These are phyloP conservation scores for Columba guinea DNA, from an alignment of 2,797 vertebrate genomes.

Conservation along the genomic window DNA sequence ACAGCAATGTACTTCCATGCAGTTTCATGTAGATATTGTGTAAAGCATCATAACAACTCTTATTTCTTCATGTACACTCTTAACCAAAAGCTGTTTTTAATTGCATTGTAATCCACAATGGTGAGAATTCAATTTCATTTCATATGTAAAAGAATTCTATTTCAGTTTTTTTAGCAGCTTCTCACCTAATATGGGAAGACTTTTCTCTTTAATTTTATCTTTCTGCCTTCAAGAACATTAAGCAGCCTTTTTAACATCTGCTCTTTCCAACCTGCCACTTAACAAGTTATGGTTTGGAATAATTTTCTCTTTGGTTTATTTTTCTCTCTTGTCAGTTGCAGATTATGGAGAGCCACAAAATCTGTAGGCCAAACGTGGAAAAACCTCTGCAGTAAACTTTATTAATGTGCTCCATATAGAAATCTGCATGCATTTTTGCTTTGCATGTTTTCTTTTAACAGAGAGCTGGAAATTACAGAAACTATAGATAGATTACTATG, in stretches of 20 bases:
- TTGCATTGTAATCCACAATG: neutral
- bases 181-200: neutral
- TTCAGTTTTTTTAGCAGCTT: neutral
- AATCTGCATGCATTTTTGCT: neutral
- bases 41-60: neutral
- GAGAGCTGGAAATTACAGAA: neutral
- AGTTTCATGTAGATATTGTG: neutral
- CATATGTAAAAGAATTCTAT: neutral
- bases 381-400: neutral
- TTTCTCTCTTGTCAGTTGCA: neutral
- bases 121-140: neutral
- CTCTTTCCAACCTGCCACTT: constrained; percentile 19
- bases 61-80: neutral
- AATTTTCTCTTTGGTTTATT: constrained; percentile 14
- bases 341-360: neutral
- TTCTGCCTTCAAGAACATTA: neutral
- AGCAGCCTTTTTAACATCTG: constrained; percentile 40
- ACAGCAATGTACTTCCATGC: neutral
- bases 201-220: constrained; percentile 9
- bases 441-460: neutral
- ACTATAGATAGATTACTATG: neutral
- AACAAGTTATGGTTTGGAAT: neutral
- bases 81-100: neutral
- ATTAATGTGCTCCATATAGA: neutral
- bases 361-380: neutral